Percentiles rank a stretch among this genome's conserved stretches.
Conservation (phyloP, 2,888 invertebrate genomes). For the Drosophila yooni region DNA sequence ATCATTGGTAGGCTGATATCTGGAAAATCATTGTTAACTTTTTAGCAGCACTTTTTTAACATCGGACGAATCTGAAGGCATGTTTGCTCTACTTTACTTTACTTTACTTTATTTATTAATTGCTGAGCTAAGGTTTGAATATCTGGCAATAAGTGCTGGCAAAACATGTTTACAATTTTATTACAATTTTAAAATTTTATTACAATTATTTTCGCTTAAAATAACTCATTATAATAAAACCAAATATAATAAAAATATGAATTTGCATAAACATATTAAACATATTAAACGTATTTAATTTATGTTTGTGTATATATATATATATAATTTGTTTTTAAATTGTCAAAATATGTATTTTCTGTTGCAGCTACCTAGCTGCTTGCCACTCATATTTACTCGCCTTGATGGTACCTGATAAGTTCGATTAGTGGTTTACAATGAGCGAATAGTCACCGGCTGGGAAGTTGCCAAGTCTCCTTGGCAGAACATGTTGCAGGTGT, state of each 20-base stretch:
- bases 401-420: neutral
- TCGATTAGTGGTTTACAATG: neutral
- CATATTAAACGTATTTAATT: neutral
- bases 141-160: neutral
- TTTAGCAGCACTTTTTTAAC: neutral
- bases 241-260: neutral
- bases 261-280: neutral
- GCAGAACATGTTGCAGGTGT: neutral
- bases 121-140: neutral
- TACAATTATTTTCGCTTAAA: neutral
- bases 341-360: neutral
- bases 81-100: neutral
- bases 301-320: neutral
- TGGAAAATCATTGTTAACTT: neutral
- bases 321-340: neutral
- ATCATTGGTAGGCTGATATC: conserved; percentile 2
- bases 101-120: neutral
- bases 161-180: neutral
- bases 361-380: neutral
- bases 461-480: neutral
- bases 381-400: neutral
- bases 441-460: too few species aligned
- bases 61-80: neutral
- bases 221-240: neutral
- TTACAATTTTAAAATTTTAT: neutral